These are phyloP conservation scores for Pelodytes ibericus DNA, from an alignment of 2,797 vertebrate genomes.

Conservation along the genomic window DNA sequence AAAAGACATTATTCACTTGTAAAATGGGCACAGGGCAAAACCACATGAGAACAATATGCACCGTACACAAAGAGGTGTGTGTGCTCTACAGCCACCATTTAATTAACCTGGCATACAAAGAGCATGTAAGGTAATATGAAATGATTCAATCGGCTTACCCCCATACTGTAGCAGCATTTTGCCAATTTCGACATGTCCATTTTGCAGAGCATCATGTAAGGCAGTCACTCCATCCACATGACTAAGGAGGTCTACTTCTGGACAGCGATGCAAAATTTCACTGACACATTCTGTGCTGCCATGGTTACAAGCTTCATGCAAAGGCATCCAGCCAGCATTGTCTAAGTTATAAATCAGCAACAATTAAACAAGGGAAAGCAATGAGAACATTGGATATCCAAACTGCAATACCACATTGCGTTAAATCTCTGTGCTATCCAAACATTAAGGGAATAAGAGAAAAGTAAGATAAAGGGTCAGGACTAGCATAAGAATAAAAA, in stretches of 20 bases:
- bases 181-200: slow-evolving; percentile 86
- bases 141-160: slow-evolving; percentile 66
- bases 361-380: slow-evolving; percentile 71
- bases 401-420: too few species aligned
- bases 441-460: too few species aligned
- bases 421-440: too few species aligned
- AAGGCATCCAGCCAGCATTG: slow-evolving; percentile 93
- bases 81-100: background rate
- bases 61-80: too few species aligned
- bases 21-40: too few species aligned
- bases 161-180: slow-evolving; percentile 85
- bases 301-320: slow-evolving; percentile 97
- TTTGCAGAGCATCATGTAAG: slow-evolving; percentile 87
- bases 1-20: too few species aligned
- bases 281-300: slow-evolving; percentile 88
- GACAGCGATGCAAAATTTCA: slow-evolving; percentile 85
- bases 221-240: slow-evolving; percentile 92
- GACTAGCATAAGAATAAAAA: too few species aligned
- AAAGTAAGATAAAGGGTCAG: too few species aligned
- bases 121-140: background rate
- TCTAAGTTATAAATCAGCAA: slow-evolving; percentile 81
- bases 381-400: slow-evolving; percentile 29
- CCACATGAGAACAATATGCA: too few species aligned
- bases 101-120: background rate
- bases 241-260: slow-evolving; percentile 82